A percentile compares a stretch with the other conserved stretches of the same genome.
These are phyloP conservation scores for Ormyrus labotus DNA, from an alignment of 2,888 invertebrate genomes.

Conservation along the genomic window DNA sequence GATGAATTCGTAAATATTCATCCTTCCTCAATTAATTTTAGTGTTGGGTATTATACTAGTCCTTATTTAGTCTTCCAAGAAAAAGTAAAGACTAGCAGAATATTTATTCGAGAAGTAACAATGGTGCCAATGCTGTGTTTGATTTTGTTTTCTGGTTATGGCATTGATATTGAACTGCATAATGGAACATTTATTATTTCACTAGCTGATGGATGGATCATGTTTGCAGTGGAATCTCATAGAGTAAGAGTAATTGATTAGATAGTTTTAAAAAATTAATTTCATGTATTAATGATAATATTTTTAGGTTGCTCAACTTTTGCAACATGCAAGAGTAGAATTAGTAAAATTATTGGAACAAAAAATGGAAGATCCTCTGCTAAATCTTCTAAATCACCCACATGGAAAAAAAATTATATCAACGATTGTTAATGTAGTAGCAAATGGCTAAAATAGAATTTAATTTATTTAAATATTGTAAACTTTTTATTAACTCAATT, in stretches of 20 bases:
- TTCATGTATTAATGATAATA: conserved; percentile 37
- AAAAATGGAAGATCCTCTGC: conserved; percentile 88
- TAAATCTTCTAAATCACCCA: conserved; percentile 85
- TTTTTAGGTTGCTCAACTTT: conserved; percentile 86
- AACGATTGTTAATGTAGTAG: conserved; percentile 81
- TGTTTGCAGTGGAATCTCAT: conserved; percentile 86
- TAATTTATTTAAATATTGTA: background rate
- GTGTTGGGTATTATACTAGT: conserved; percentile 81
- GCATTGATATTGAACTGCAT: conserved; percentile 84
- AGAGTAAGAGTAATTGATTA: conserved; percentile 77
- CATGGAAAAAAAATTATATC: conserved; percentile 86
- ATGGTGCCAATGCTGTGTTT: conserved; percentile 87
- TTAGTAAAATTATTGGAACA: conserved; percentile 86
- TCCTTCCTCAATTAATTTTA: conserved; percentile 86
- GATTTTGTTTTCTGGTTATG: conserved; percentile 82
- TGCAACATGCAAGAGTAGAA: conserved; percentile 86
- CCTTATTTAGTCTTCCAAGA: conserved; percentile 90
- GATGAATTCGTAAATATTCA: conserved; percentile 86
- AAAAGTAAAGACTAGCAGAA: conserved; percentile 87
- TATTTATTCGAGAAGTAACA: conserved; percentile 88
- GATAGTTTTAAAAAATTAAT: background rate
- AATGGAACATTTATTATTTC: conserved; percentile 85
- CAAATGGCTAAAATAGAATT: conserved; percentile 30
- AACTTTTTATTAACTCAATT: conserved; percentile 1
- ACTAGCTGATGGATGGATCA: conserved; percentile 89